Evolutionary conservation across 2,113 vertebrate species (phyloP).

Genomic region (Potamarius usumacintae): DNA sequence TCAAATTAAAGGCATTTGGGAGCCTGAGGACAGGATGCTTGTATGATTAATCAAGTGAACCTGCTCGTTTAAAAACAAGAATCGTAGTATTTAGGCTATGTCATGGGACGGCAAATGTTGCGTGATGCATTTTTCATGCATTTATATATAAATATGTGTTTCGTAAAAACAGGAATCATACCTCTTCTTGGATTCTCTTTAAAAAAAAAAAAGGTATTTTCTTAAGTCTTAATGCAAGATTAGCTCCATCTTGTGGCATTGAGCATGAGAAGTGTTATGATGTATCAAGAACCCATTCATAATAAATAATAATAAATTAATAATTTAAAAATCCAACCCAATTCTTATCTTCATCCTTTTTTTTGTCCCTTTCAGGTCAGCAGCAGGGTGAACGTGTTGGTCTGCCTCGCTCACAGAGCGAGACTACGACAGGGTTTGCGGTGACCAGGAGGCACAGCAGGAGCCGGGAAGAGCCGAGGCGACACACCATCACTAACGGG

Average conservation of each 20-base stretch:
- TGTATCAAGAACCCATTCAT: neutral
- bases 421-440: constrained; percentile 65
- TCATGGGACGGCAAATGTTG: neutral
- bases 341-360: neutral
- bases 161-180: neutral
- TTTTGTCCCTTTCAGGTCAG: constrained; percentile 48
- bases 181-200: neutral
- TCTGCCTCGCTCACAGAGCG: constrained; percentile 74
- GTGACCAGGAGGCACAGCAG: constrained; percentile 70
- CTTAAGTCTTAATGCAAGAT: neutral
- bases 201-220: neutral
- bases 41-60: neutral
- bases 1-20: neutral
- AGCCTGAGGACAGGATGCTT: neutral
- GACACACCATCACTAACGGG: constrained; percentile 91
- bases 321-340: neutral
- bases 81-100: neutral
- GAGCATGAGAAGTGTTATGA: neutral
- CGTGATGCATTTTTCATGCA: neutral
- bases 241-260: neutral
- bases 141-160: neutral
- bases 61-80: neutral
- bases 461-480: constrained; percentile 78
- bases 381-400: constrained; percentile 65
- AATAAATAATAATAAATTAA: no score